A percentile compares a stretch with the other conserved stretches of the same genome.
These are phyloP conservation scores for Agrotis clavis DNA, from an alignment of 2,888 invertebrate species.

Conservation along the genomic window DNA sequence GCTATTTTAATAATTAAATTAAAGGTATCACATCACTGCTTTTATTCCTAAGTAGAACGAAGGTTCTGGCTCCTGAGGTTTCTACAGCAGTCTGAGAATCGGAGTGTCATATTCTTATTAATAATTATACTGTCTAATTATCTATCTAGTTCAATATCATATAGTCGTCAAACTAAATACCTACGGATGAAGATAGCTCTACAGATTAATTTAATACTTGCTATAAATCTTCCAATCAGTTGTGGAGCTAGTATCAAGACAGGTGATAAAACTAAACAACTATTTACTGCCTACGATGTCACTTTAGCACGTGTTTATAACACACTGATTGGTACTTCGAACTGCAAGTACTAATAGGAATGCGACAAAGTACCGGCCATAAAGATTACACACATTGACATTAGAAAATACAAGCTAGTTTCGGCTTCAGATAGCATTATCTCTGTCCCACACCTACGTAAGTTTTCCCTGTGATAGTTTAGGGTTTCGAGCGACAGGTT, in stretches of 20 bases:
- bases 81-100: no score
- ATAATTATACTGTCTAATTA: not conserved
- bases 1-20: not conserved
- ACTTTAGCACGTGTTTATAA: slow-evolving; percentile 4
- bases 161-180: slow-evolving; percentile 3
- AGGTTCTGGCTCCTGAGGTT: no score
- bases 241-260: slow-evolving; percentile 7
- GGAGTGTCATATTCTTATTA: not conserved
- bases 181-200: not conserved
- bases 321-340: not conserved
- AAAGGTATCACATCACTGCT: no score
- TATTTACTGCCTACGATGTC: slow-evolving; percentile 30
- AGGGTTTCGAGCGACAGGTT: no score
- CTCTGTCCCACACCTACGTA: no score
- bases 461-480: no score
- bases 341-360: no score
- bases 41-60: no score
- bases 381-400: no score
- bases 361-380: no score
- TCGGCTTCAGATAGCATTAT: no score
- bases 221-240: slow-evolving; percentile 21
- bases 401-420: no score
- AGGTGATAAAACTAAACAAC: slow-evolving; percentile 13
- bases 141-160: slow-evolving; percentile 4
- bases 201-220: slow-evolving; percentile 9